phyloP scores from a whole-genome alignment of 2,797 vertebrate species.

The Petrocephalus schoutedeni region DNA sequence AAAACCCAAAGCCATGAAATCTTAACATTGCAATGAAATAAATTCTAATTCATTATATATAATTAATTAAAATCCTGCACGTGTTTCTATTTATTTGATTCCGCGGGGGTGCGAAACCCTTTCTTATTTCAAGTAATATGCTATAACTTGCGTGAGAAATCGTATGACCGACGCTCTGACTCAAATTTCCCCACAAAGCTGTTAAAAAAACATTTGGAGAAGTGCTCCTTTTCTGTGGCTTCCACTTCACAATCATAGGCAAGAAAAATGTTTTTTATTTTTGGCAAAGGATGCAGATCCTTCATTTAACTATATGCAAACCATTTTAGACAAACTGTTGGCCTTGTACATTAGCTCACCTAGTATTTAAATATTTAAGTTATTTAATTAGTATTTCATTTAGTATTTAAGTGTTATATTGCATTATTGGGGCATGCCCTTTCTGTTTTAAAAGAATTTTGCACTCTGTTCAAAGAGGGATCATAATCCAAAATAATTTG shows the following conservation, averaged over 20 bases:
- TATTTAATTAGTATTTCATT: too few relatives aligned
- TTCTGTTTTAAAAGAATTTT: neutral
- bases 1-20: neutral
- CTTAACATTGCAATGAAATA: neutral
- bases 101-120: neutral
- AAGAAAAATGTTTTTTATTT: neutral
- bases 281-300: neutral
- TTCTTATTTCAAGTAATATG: neutral
- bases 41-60: neutral
- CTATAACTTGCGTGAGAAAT: neutral
- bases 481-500: neutral
- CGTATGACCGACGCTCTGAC: neutral
- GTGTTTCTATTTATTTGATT: neutral
- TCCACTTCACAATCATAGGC: neutral
- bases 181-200: neutral
- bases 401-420: too few relatives aligned
- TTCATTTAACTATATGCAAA: neutral
- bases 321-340: neutral
- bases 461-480: neutral
- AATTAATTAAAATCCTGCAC: neutral
- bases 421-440: too few relatives aligned
- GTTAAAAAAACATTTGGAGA: neutral
- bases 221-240: neutral
- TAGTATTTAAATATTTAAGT: neutral
- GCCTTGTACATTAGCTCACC: neutral